Evolutionary conservation across 2,113 vertebrate genomes (phyloP).

Genomic region (Corythornis cristatus): DNA sequence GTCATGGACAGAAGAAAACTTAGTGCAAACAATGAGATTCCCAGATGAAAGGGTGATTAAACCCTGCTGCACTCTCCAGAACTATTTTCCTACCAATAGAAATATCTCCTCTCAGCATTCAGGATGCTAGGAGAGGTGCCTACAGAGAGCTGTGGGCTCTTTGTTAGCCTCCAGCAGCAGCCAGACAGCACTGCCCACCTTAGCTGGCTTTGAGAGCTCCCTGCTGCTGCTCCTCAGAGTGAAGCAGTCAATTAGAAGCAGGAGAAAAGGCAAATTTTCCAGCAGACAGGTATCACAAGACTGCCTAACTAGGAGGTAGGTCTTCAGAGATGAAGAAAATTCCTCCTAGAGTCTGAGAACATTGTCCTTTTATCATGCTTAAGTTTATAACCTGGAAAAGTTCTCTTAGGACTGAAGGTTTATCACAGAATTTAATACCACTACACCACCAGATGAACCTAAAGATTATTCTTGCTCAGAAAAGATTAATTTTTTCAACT

Average conservation of each 20-base stretch:
- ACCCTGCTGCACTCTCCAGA: background rate
- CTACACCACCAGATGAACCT: background rate
- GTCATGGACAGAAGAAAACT: background rate
- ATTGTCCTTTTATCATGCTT: background rate
- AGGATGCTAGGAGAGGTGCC: background rate
- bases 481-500: background rate
- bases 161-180: background rate
- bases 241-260: conserved; percentile 31
- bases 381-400: background rate
- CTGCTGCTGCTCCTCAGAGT: background rate
- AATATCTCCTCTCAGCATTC: background rate
- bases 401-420: background rate
- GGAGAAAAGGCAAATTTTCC: conserved; percentile 19
- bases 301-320: background rate
- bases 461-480: background rate
- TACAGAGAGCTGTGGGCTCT: background rate
- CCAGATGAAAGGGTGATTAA: background rate
- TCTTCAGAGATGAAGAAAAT: background rate
- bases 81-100: background rate
- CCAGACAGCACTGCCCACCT: background rate
- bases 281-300: background rate
- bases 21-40: background rate
- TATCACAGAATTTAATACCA: background rate
- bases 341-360: background rate
- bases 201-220: background rate